A percentile compares a stretch with the other conserved stretches of the same genome.
Evolutionary conservation across 2,797 vertebrate species (phyloP).

Genomic region (Peromyscus aztecus): DNA sequence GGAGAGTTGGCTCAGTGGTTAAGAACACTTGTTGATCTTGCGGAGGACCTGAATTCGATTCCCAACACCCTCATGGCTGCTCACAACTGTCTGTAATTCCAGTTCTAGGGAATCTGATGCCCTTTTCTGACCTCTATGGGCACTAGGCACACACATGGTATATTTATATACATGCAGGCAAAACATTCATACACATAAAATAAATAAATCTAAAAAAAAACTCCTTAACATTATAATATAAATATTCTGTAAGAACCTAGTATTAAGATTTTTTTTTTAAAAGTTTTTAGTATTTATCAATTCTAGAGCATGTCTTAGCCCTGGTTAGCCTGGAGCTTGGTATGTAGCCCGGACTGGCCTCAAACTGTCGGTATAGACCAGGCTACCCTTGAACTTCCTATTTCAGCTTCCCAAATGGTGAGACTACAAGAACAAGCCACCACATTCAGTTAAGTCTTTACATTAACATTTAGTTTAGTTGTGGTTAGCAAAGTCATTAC

Average conservation of each 20-base stretch:
- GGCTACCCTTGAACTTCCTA: background rate
- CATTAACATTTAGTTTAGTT: slow-evolving; percentile 42
- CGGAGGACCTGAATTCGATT: no score
- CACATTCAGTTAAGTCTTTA: slow-evolving; percentile 24
- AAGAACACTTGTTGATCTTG: background rate
- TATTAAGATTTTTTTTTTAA: background rate
- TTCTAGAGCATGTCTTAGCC: background rate
- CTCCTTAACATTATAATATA: background rate
- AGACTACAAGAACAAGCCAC: background rate
- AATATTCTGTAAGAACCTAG: slow-evolving; percentile 15
- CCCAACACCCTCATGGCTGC: background rate
- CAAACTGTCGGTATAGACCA: background rate
- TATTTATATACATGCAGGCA: background rate
- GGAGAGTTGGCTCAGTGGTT: background rate
- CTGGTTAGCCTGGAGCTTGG: background rate
- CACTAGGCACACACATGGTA: background rate
- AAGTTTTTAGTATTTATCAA: background rate
- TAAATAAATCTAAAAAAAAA: background rate
- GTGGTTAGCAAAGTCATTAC: slow-evolving; percentile 19
- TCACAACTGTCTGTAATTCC: background rate
- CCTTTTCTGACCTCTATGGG: background rate
- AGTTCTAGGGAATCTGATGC: background rate
- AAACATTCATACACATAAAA: background rate
- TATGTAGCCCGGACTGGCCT: background rate
- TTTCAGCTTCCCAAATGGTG: background rate